Conservation (phyloP, 2,113 vertebrate species). For the Paradisaea rubra region DNA sequence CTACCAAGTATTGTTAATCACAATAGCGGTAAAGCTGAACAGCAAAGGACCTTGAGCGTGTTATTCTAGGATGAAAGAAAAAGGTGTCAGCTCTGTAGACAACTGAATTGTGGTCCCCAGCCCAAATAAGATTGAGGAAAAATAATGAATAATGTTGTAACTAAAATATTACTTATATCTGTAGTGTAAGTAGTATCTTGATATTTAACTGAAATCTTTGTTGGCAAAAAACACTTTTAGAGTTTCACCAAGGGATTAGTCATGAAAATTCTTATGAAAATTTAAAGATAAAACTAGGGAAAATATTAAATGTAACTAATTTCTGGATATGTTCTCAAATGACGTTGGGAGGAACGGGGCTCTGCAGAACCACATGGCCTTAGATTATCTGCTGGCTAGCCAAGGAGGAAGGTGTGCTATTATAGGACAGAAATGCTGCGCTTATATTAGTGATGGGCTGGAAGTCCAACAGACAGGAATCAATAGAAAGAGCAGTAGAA, state of each 20-base stretch:
- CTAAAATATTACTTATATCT: not conserved
- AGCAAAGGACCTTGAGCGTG: not conserved
- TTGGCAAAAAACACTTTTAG: not conserved
- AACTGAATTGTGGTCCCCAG: not conserved
- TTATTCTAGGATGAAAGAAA: not conserved
- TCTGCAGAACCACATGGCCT: not conserved
- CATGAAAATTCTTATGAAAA: not conserved
- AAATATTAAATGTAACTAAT: not conserved
- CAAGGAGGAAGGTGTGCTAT: not conserved
- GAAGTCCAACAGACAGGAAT: too few species aligned
- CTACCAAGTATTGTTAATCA: not conserved
- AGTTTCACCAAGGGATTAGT: not conserved
- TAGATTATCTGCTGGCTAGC: not conserved
- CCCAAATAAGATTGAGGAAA: not conserved
- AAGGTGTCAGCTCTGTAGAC: not conserved
- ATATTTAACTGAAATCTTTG: not conserved
- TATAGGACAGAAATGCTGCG: not conserved
- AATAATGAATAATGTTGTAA: not conserved
- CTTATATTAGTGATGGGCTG: not conserved
- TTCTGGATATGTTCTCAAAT: not conserved
- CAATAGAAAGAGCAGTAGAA: too few species aligned
- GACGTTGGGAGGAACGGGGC: not conserved
- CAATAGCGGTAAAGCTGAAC: not conserved
- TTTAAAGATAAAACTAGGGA: not conserved
- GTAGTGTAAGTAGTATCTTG: not conserved